Conservation (phyloP, 2,888 invertebrate genomes). For the Thereva nobilitata region DNA sequence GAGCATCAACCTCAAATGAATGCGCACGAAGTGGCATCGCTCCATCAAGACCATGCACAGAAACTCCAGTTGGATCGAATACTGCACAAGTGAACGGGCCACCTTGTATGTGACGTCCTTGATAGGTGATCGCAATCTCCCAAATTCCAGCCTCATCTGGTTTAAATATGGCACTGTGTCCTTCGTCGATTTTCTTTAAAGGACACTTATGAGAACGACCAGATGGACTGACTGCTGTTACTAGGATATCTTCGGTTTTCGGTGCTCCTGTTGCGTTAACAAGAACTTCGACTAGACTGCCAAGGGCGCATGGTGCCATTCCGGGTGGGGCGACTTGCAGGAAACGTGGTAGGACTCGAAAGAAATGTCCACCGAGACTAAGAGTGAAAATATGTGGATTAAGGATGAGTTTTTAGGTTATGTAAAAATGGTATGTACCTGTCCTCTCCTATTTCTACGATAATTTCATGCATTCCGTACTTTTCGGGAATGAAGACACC, state of each 20-base stretch:
- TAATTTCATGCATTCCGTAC: conserved; percentile 88
- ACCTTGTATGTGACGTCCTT: conserved; percentile 93
- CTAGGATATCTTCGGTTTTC: conserved; percentile 80
- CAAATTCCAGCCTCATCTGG: conserved; percentile 97
- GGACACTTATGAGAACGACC: conserved; percentile 81
- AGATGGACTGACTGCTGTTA: conserved; percentile 90
- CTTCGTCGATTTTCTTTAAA: conserved; percentile 83
- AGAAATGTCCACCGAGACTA: conserved; percentile 68
- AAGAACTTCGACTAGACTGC: conserved; percentile 93
- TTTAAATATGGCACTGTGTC: conserved; percentile 94
- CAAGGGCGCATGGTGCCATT: conserved; percentile 93
- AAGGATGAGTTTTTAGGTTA: not conserved
- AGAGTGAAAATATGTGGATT: not conserved
- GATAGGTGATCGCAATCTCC: conserved; percentile 94
- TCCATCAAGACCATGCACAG: conserved; percentile 78
- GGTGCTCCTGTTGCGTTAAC: conserved; percentile 84
- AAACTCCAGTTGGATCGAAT: conserved; percentile 90
- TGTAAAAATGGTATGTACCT: conserved; percentile 50
- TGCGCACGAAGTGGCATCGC: conserved; percentile 85
- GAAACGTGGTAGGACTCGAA: conserved; percentile 84
- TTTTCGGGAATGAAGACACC: conserved; percentile 87
- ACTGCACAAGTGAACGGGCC: conserved; percentile 96
- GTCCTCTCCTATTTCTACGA: conserved; percentile 68
- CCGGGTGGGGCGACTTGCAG: conserved; percentile 88
- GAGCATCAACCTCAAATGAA: conserved; percentile 78